Evolutionary conservation across 2,113 vertebrate genomes (phyloP), one percentile per base, ranked within the genome.

Genomic region (Tetraodon nigroviridis): DNA sequence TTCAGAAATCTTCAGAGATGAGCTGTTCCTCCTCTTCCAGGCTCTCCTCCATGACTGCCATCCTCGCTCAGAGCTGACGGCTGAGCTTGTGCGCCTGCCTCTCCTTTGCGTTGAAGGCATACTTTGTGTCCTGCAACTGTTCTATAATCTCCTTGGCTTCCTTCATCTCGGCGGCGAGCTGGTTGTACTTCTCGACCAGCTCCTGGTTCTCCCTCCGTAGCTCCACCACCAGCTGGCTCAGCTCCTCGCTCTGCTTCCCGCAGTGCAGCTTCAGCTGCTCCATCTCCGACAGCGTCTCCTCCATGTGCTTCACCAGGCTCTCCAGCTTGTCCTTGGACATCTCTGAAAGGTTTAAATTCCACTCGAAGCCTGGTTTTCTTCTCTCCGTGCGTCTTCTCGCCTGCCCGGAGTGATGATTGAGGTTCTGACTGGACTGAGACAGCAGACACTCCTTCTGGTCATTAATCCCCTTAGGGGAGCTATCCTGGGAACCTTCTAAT

Each of bases 241-340:
- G 91, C 81, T 91, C 91, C 77, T 93, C 90, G 0, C 88, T 92
- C 87, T 94, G 93, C 86, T 87, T 92, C 51, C 92, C 90, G 21
- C 92, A 93, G 82, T 92, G 92, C 46, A 86, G 73, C 84, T 94
- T 94, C 71, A 95, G 86, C 76, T 94, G 92, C 85, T 93, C 93
- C 73, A 94, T 93, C 81, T 94, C 93, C 0, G 87, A 84, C 15
- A 95, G 90, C 60, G 93, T 94, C 69, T 92, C 90, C 85, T 94
- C 94, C 92, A 93, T 93, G 77, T 89, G 92, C 82, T 91, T 92
- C 77, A 94, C 91, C 78, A 94, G 81, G 0, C 89, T 88, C 73
- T 94, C 94, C 76, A 95, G 85, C 66, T 94, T 93, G 54, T 94
- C 93, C 69, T 84, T 92, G 4, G 92, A 94, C 92, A 94, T 93